These are phyloP conservation scores for Drosophila koepferae DNA, from an alignment of 2,888 invertebrate species.

Conservation along the genomic window DNA sequence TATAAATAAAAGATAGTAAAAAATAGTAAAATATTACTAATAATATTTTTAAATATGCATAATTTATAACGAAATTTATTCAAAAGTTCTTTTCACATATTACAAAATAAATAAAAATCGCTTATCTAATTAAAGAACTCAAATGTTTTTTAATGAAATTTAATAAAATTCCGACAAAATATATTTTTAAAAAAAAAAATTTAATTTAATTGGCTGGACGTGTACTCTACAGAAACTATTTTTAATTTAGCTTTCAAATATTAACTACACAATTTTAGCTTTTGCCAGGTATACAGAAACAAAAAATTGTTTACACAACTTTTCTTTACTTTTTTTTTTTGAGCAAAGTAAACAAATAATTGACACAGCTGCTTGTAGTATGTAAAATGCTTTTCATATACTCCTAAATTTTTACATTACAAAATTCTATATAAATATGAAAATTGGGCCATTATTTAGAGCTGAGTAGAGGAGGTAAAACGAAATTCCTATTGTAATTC, in stretches of 20 bases:
- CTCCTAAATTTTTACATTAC: not conserved
- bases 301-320: not conserved
- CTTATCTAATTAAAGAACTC: no score
- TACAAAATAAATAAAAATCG: no score
- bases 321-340: not conserved
- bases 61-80: no score
- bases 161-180: no score
- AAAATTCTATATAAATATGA: slow-evolving; percentile 12
- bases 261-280: not conserved
- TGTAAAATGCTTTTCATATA: not conserved
- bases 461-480: slow-evolving; percentile 9
- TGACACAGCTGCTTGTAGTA: slow-evolving; percentile 48
- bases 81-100: no score
- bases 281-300: no score
- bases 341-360: slow-evolving; percentile 10
- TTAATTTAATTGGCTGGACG: no score
- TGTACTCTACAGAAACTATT: not conserved
- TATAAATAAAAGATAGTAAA: no score
- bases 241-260: not conserved
- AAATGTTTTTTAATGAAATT: no score
- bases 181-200: no score
- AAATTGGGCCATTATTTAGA: slow-evolving; percentile 19
- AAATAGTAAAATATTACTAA: no score
- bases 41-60: no score
- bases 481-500: slow-evolving; percentile 38